Evolutionary conservation across 2,888 invertebrate species (phyloP).

Genomic region (Lagria hirta): DNA sequence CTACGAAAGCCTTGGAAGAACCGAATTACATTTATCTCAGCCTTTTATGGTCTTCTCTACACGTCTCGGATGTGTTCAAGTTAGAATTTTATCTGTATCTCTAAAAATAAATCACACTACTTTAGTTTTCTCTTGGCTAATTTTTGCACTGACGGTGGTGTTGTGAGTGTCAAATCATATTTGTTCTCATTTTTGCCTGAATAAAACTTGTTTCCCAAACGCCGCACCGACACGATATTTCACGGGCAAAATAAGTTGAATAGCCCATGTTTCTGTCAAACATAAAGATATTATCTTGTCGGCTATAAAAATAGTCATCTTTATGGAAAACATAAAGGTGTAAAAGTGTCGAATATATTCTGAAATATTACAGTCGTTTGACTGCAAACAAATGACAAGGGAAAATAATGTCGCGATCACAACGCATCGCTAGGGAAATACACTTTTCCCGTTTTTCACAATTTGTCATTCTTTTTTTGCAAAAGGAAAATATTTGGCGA

Average conservation of each 20-base stretch:
- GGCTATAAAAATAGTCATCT: conserved; percentile 29
- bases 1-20: not conserved
- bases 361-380: conserved; percentile 45
- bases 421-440: conserved; percentile 45
- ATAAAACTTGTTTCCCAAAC: conserved; percentile 12
- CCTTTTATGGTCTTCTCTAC: conserved; percentile 3
- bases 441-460: conserved; percentile 30
- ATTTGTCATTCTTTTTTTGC: conserved; percentile 6
- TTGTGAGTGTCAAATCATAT: not conserved
- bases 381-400: conserved; percentile 43
- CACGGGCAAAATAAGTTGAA: conserved; percentile 27
- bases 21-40: not conserved
- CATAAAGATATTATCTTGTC: conserved; percentile 28
- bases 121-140: not conserved
- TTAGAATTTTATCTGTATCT: not conserved
- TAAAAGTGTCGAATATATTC: conserved; percentile 45
- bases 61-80: conserved; percentile 8
- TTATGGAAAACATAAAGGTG: conserved; percentile 40
- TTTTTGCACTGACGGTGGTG: conserved; percentile 1
- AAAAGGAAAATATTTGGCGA: too few relatives aligned
- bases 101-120: not conserved
- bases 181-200: conserved; percentile 13
- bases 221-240: conserved; percentile 14
- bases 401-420: conserved; percentile 40
- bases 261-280: conserved; percentile 28